Evolutionary conservation across 2,113 vertebrate species (phyloP).

Genomic region (Edolisoma coerulescens): DNA sequence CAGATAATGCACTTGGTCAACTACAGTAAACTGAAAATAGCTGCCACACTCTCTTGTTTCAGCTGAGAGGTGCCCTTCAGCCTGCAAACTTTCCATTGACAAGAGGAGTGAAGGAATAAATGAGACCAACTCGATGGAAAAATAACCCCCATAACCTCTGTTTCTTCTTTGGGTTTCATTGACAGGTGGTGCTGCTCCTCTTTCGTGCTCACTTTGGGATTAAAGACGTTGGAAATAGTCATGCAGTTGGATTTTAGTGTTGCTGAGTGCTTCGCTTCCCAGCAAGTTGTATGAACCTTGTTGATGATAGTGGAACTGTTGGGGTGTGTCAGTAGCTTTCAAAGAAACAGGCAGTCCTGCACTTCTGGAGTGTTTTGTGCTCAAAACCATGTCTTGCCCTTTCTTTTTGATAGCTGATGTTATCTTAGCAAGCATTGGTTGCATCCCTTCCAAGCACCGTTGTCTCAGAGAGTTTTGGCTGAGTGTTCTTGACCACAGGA

Average conservation of each 20-base stretch:
- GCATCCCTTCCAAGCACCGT: neutral
- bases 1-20: conserved; percentile 27
- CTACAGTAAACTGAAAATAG: conserved; percentile 20
- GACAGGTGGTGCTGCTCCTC: neutral
- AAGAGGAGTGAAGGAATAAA: neutral
- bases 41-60: neutral
- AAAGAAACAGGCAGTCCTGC: neutral
- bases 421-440: neutral
- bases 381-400: neutral
- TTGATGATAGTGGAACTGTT: fast-evolving
- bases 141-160: neutral
- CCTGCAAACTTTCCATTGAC: neutral
- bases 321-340: neutral
- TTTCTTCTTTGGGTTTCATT: neutral
- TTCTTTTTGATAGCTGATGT: neutral
- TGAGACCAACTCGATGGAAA: neutral
- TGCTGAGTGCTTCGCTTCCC: neutral
- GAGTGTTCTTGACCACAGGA: neutral
- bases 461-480: neutral
- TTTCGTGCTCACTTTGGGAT: neutral
- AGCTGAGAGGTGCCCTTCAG: conserved; percentile 12
- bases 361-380: neutral
- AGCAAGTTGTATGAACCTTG: fast-evolving
- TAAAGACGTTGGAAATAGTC: neutral
- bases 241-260: neutral